Evolutionary conservation across 2,888 invertebrate genomes (phyloP).

Genomic region (Phortica okadai): DNA sequence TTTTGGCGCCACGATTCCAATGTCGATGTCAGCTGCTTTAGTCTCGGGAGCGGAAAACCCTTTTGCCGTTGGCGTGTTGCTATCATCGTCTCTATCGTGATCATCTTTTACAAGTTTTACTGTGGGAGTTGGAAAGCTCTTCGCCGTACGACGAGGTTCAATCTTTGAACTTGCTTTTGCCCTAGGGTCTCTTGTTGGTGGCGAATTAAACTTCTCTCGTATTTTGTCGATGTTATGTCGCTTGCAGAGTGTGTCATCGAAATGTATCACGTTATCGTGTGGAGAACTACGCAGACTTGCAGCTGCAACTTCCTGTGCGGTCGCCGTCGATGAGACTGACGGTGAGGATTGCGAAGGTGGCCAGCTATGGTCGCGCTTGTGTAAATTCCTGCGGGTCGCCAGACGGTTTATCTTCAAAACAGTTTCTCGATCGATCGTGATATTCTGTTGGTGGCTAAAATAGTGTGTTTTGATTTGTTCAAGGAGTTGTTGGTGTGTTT

Average conservation of each 20-base stretch:
- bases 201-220: conserved; percentile 71
- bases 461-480: conserved; percentile 71
- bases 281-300: conserved; percentile 53
- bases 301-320: conserved; percentile 4
- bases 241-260: conserved; percentile 62
- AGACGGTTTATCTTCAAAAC: conserved; percentile 75
- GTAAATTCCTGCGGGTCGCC: conserved; percentile 69
- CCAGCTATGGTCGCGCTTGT: conserved; percentile 75
- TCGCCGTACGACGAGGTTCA: conserved; percentile 27
- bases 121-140: background rate
- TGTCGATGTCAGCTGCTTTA: conserved; percentile 69
- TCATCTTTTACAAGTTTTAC: background rate
- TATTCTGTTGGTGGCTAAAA: conserved; percentile 68
- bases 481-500: conserved; percentile 67
- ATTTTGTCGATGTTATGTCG: conserved; percentile 70
- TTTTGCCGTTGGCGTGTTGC: conserved; percentile 52
- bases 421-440: conserved; percentile 74
- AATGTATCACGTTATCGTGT: conserved; percentile 60
- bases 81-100: conserved; percentile 19
- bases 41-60: conserved; percentile 72
- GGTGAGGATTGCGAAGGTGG: conserved; percentile 61
- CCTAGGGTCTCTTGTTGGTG: conserved; percentile 31
- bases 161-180: conserved; percentile 25
- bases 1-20: conserved; percentile 72
- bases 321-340: background rate